Evolutionary conservation across 2,888 invertebrate genomes (phyloP).

Genomic region (Sminthurides aquaticus): DNA sequence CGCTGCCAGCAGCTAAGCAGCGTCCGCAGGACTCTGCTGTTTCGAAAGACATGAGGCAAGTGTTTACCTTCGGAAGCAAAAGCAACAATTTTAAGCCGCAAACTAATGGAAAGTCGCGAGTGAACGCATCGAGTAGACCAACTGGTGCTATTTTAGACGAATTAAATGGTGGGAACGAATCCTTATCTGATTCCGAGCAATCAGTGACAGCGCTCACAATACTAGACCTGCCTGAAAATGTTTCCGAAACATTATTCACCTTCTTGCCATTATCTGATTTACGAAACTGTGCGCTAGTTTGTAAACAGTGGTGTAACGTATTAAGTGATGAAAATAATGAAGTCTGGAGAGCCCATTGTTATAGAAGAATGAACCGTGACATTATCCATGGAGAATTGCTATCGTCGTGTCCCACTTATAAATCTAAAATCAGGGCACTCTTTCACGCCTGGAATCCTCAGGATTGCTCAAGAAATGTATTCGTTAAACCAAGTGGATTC

Average conservation of each 20-base stretch:
- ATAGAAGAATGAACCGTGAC: constrained; percentile 76
- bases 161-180: constrained; percentile 5
- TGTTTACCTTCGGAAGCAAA: constrained; percentile 17
- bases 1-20: constrained; percentile 4
- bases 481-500: constrained; percentile 92
- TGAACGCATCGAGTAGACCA: neutral
- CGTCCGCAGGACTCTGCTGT: constrained; percentile 10
- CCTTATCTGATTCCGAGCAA: constrained; percentile 8
- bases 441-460: constrained; percentile 95
- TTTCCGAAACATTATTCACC: constrained; percentile 83
- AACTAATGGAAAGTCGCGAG: constrained; percentile 7
- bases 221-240: constrained; percentile 61
- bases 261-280: constrained; percentile 80
- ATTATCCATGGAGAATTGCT: constrained; percentile 84
- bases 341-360: constrained; percentile 86
- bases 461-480: constrained; percentile 94
- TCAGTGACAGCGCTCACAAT: constrained; percentile 18
- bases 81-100: neutral
- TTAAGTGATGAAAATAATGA: constrained; percentile 89
- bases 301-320: constrained; percentile 85
- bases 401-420: constrained; percentile 78
- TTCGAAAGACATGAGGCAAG: constrained; percentile 15
- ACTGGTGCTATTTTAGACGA: constrained; percentile 20
- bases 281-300: constrained; percentile 77
- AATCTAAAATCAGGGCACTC: constrained; percentile 86